Evolutionary conservation across 2,113 vertebrate genomes (phyloP).

Genomic region (Motacilla tschutschensis): DNA sequence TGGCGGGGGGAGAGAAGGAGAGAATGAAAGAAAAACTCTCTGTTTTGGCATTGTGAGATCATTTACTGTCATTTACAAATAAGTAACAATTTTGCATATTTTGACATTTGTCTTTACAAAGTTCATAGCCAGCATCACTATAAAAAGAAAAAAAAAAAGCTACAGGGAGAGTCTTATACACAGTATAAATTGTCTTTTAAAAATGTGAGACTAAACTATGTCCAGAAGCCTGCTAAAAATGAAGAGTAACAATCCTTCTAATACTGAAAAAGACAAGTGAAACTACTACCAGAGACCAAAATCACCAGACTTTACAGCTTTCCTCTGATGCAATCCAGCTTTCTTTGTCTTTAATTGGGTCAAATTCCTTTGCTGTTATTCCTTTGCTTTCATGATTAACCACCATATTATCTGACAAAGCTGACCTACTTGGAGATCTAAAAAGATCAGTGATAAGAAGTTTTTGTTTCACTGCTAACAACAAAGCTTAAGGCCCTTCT

Average conservation of each 20-base stretch:
- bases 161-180: not conserved
- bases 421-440: not conserved
- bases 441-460: not conserved
- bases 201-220: not conserved
- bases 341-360: slow-evolving; percentile 3
- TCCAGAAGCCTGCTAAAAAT: not conserved
- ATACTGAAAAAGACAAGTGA: not conserved
- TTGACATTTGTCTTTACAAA: not conserved
- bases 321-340: not conserved
- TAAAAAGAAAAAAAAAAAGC: not conserved
- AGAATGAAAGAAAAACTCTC: not conserved
- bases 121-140: not conserved
- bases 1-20: not conserved
- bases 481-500: not conserved
- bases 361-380: not conserved
- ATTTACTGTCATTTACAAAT: not conserved
- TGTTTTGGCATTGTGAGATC: not conserved
- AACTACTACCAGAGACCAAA: not conserved
- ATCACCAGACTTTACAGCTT: not conserved
- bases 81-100: not conserved
- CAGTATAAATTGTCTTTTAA: not conserved
- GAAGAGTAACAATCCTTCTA: not conserved
- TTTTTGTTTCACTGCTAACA: not conserved
- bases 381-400: not conserved
- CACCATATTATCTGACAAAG: not conserved